Conservation (phyloP, 2,888 invertebrate species). For the Tetrapedia diversipes region DNA sequence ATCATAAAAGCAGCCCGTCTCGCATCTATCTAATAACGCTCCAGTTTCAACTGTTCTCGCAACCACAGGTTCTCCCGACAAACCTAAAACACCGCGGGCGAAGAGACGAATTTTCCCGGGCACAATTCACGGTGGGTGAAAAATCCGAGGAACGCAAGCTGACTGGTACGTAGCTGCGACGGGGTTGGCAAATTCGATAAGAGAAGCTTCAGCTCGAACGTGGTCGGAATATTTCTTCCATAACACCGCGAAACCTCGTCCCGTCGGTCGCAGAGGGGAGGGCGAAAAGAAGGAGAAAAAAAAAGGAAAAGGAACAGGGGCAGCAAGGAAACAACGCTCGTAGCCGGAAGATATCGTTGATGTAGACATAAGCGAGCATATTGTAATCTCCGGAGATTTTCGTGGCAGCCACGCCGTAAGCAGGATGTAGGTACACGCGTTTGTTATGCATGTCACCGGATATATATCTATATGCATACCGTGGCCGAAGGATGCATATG, state of each 20-base stretch:
- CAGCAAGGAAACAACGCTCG: not conserved
- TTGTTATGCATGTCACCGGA: slow-evolving; percentile 46
- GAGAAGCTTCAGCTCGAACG: slow-evolving; percentile 22
- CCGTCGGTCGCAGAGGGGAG: no score
- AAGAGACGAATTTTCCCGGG: not conserved
- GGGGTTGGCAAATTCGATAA: slow-evolving; percentile 32
- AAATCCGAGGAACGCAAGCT: slow-evolving; percentile 14
- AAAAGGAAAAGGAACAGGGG: not conserved
- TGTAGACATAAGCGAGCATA: slow-evolving; percentile 26
- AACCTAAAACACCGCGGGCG: no score
- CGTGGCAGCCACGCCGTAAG: slow-evolving; percentile 26
- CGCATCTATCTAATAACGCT: no score
- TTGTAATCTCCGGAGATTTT: slow-evolving; percentile 45
- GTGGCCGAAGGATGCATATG: slow-evolving; percentile 51
- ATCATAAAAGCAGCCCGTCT: no score
- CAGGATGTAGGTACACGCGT: slow-evolving; percentile 42
- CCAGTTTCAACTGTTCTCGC: no score
- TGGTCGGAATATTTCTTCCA: slow-evolving; percentile 14
- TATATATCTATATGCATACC: slow-evolving; percentile 51
- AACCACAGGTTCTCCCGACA: no score
- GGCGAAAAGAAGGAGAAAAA: not conserved
- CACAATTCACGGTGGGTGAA: slow-evolving; percentile 5
- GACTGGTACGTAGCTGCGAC: slow-evolving; percentile 11
- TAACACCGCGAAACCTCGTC: not conserved
- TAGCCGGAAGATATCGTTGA: slow-evolving; percentile 19